Base-by-base conservation (phyloP, 2,888 invertebrate genomes). In the Polydesmus complanatus region DNA sequence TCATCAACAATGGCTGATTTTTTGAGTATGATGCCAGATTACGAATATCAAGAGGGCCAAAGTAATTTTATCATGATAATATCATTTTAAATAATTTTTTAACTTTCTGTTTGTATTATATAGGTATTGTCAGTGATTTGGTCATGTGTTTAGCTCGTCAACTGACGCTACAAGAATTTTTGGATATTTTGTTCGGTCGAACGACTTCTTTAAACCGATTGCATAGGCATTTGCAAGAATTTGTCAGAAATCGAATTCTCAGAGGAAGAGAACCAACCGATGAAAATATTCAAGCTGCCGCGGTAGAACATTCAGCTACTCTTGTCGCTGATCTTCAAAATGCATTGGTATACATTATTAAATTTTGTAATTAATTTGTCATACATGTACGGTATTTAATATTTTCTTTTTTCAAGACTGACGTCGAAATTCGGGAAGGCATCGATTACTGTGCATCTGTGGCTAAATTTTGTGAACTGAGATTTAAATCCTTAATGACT, bases 131-230 rank as follows among this genome's bases (percentile, higher is more conserved):
- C 50, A 69, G 68, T 61, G 72, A 72, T 51, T 60, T 71, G 2
- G 67, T 73, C 60, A 68, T 68, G 60, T 68, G 68, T 54, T 62
- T 73, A 2, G 69, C 73, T 2, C 68, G 70, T 50, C 70, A 71
- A 58, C 63, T 77, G 61, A 73, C 73, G 18, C 72, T 77, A 62
- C 68, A 71, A 19, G 75, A 77, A 66, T 62, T 77, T 53, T 67
- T 75, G 62, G 68, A 68, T 27, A 67, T 76, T 52, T 71, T 73
- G 62, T 68, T 73, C 62, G 78, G 72, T 62, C 70, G 68, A 69
- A 73, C 65, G 63, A 74, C 68, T 62, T 75, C 78, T 1, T 69
- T 81, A 48, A 72, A 75, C 62, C 72, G 74, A 52, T 72, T 80
- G 51, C 73, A 75, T 50, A 69, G 67, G 3, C 75, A 75, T 25